Evolutionary conservation across 2,113 vertebrate genomes (phyloP).

Genomic region (Copsychus sechellarum): DNA sequence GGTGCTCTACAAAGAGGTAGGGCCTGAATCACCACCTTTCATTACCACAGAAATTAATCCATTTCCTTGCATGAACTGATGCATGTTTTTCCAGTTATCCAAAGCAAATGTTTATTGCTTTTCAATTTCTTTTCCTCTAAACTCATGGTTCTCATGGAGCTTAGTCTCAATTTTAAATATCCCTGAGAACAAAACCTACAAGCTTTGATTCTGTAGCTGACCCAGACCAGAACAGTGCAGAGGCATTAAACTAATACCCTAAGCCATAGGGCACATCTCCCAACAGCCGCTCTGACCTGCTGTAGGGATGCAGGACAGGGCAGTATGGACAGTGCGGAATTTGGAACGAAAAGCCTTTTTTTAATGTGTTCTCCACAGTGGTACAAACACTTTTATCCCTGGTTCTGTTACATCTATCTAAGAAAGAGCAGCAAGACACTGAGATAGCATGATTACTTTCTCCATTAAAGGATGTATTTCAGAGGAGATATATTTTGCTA

Average conservation of each 20-base stretch:
- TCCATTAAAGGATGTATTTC: neutral
- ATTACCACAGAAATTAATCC: neutral
- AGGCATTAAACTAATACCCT: neutral
- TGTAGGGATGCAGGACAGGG: neutral
- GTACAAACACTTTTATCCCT: neutral
- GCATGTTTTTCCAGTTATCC: neutral
- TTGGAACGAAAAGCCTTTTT: neutral
- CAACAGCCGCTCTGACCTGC: neutral
- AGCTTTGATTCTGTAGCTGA: neutral
- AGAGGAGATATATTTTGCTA: neutral
- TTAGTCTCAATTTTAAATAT: neutral
- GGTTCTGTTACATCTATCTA: neutral
- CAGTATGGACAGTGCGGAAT: neutral
- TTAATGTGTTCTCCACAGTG: neutral
- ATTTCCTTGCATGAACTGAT: neutral
- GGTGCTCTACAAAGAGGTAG: neutral
- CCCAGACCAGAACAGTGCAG: neutral
- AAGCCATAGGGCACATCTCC: neutral
- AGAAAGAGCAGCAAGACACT: neutral
- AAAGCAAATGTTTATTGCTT: neutral
- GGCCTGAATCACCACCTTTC: neutral
- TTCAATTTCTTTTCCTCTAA: neutral
- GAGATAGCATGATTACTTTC: neutral
- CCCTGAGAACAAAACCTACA: neutral
- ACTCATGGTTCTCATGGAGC: neutral